Conservation (phyloP, 1,140 invertebrate genomes). For the Diuraphis noxia region DNA sequence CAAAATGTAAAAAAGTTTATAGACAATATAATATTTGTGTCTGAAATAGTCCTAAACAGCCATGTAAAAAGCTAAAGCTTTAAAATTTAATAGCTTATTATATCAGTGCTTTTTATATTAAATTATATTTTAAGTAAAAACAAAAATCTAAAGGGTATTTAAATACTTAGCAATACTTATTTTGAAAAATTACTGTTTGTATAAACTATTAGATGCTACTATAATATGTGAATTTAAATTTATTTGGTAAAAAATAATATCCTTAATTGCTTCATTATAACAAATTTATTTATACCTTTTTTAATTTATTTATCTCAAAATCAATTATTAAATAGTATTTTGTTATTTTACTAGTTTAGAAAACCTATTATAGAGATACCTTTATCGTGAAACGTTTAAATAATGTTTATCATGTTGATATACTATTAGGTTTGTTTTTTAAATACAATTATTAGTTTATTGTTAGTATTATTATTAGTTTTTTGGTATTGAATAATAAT, state of each 20-base stretch:
- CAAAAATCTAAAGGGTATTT: not conserved
- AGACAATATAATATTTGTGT: not conserved
- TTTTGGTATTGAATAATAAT: not conserved
- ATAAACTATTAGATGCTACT: too few relatives aligned
- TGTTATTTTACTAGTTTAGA: not conserved
- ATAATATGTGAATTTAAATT: not conserved
- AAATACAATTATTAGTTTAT: too few relatives aligned
- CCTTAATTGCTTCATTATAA: not conserved
- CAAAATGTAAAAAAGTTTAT: not conserved
- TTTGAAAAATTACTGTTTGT: not conserved
- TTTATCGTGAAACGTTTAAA: not conserved
- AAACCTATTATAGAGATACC: not conserved
- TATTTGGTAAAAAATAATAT: not conserved
- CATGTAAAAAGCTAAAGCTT: not conserved
- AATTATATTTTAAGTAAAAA: not conserved
- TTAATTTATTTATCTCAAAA: not conserved
- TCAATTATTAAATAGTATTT: not conserved
- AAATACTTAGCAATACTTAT: not conserved
- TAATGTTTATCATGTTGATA: not conserved
- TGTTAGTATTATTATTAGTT: too few relatives aligned
- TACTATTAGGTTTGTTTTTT: not conserved
- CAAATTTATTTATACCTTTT: not conserved
- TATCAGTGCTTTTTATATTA: not conserved
- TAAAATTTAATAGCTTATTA: not conserved
- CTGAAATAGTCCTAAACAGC: not conserved